Evolutionary conservation across 2,113 vertebrate species (phyloP), one percentile per base, ranked within the genome.

Genomic region (Platichthys flesus): DNA sequence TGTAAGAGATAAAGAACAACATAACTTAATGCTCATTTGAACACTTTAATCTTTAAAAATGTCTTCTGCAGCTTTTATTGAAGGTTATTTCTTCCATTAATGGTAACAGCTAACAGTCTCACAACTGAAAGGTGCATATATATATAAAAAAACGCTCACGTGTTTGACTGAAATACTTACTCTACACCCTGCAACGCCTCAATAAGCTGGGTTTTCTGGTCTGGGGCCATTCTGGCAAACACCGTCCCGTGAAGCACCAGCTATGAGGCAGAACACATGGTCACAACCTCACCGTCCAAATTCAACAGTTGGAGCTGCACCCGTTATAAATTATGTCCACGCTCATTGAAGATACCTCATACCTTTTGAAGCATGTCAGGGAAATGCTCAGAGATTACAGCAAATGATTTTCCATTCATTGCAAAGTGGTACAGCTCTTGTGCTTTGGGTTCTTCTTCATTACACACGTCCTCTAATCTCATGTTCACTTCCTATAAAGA

Each of bases 201-300:
- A 79, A 99, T 94, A 80, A 99, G 83, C 72, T 99, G 96, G 1
- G 98, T 99, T 91, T 99, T 99, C 95, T 99, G 98, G 84, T 99
- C 96, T 0, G 98, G 98, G 0, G 98, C 96, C 98, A 99, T 99
- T 78, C 98, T 95, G 71, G 98, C 98, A 92, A 98, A 99, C 71
- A 99, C 97, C 0, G 98, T 99, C 64, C 98, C 97, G 2, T 94
- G 96, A 23, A 99, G 91, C 78, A 98, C 97, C 37, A 99, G 90
- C 98, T 99, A 71, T 35, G 74, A 63, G 42, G 52, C 20, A 80
- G 40, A 69, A 66, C 5, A 73, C 28, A 70, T 23, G 21, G 45
- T 45, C 24, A 74, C 1, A 13, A 37, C 5, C 72, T 13, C 8
- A 51, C 40, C 1, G 2, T 42, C 40, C 40, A 0, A 42, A 42